Base-by-base conservation (phyloP, 2,888 invertebrate species). In the Tachina fera region DNA sequence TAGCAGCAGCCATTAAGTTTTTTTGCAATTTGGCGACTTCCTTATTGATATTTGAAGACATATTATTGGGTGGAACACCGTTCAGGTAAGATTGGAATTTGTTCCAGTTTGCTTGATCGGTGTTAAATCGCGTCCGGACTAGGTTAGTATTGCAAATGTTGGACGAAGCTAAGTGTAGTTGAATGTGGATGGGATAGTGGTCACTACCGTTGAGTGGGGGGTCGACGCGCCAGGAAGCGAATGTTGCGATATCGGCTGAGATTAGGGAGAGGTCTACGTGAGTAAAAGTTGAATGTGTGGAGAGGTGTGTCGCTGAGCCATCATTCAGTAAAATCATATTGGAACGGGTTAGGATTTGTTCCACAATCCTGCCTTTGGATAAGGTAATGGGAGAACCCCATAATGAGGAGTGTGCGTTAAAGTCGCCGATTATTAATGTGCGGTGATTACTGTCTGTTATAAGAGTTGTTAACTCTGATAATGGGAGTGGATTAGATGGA, bases 171-270 rank as follows among this genome's bases (percentile, higher is more conserved):
- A 51, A 16, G 11, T 56, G 39, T 53, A 58, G 22, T 61, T 68
- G 47, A 10, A 65, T 71, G 31, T 60, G 61, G 10, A 77, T 80
- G 9, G 80, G 80, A n/a, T 71, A 84, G 39, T 81, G 72, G 19
- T 81, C 84, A 14, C 84, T 84, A 13, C 79, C 79, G 43, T 80
- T 58, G 2, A 79, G 70, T 4, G 79, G 53, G 16, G 67, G 13
- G n/a, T 79, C 74, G 13, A 53, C 53, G 31, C 39, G n/a, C 75
- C 76, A 76, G 13, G 75, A 41, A 9, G 65, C 22, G 14, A 71
- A 60, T n/a, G 75, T 53, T 1, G 22, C 13, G 43, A 61, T 41
- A 60, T 60, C 39, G 13, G 39, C 49, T 31, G 67, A 49, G 60
- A 39, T 10, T 49, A 81, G 19, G 22, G 58, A 31, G 3, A 84